Conservation (phyloP, 1,140 invertebrate species). For the Eubasilissa regina region DNA sequence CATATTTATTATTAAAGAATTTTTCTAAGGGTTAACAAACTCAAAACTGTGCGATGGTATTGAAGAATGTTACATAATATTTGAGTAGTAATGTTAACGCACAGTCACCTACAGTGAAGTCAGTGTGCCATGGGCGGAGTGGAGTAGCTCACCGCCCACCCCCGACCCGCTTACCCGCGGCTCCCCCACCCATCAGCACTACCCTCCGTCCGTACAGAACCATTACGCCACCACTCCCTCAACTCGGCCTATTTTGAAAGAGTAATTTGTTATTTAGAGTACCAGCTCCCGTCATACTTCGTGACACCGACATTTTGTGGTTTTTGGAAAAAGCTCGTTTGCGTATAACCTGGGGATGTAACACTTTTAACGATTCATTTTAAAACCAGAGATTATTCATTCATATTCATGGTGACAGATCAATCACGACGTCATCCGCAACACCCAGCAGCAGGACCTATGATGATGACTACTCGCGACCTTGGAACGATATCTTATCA, state of each 20-base stretch:
- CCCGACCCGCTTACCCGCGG: background rate
- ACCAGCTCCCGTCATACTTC: slow-evolving; percentile 47
- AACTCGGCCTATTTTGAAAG: slow-evolving; percentile 39
- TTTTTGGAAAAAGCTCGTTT: slow-evolving; percentile 55
- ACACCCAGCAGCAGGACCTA: no score
- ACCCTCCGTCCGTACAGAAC: background rate
- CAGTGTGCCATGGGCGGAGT: no score
- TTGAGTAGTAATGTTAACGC: no score
- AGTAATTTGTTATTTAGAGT: slow-evolving; percentile 53
- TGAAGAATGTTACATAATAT: no score
- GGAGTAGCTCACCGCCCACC: background rate
- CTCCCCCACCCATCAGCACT: background rate
- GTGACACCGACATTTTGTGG: slow-evolving; percentile 43
- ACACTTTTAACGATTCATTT: slow-evolving; percentile 5
- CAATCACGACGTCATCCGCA: no score
- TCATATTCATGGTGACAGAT: no score
- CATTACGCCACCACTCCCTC: background rate
- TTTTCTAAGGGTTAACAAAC: no score
- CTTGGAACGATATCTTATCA: no score
- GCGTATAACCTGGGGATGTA: slow-evolving; percentile 41
- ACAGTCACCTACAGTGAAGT: no score
- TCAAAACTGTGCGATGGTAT: no score
- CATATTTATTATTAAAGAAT: no score
- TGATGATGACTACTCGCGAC: no score
- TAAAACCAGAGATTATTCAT: background rate